Percentiles rank a stretch among this genome's conserved stretches.
phyloP scores from a whole-genome alignment of 1,140 invertebrate genomes.

The Drosophila micromelanica region DNA sequence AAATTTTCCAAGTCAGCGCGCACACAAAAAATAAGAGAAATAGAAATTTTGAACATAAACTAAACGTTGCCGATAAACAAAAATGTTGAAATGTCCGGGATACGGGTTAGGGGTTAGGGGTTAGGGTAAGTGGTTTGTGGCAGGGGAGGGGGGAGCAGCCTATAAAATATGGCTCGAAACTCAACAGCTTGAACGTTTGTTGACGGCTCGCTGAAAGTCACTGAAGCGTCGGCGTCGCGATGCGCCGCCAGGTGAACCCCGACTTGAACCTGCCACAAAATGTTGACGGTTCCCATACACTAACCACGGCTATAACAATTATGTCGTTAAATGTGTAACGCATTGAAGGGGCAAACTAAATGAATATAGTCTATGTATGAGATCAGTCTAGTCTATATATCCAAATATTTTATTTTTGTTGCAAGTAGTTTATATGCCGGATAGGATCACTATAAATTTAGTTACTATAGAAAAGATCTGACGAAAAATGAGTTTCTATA shows the following conservation, averaged over 20 bases:
- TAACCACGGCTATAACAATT: not conserved
- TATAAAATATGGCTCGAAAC: conserved; percentile 36
- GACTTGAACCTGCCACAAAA: conserved; percentile 25
- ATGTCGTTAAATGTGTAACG: not conserved
- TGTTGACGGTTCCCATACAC: not conserved
- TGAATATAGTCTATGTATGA: too few relatives aligned
- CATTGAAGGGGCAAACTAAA: too few relatives aligned
- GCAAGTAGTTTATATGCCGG: too few relatives aligned
- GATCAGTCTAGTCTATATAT: too few relatives aligned
- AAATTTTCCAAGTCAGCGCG: conserved; percentile 70
- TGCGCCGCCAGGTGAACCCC: conserved; percentile 4
- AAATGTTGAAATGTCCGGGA: conserved; percentile 6
- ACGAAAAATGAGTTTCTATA: too few relatives aligned
- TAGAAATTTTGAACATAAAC: conserved; percentile 34
- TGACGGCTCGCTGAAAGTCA: conserved; percentile 37
- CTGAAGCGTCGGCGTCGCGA: conserved; percentile 27
- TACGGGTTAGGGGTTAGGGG: not conserved
- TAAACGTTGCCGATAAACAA: conserved; percentile 47
- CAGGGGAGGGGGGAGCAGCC: conserved; percentile 1
- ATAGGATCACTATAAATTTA: too few relatives aligned
- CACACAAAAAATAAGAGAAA: conserved; percentile 27
- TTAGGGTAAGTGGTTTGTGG: not conserved
- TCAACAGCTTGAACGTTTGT: conserved; percentile 24
- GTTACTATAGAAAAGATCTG: too few relatives aligned
- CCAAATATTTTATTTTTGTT: too few relatives aligned